Evolutionary conservation across 2,888 invertebrate genomes (phyloP).

Genomic region (Ormyrus rosae): DNA sequence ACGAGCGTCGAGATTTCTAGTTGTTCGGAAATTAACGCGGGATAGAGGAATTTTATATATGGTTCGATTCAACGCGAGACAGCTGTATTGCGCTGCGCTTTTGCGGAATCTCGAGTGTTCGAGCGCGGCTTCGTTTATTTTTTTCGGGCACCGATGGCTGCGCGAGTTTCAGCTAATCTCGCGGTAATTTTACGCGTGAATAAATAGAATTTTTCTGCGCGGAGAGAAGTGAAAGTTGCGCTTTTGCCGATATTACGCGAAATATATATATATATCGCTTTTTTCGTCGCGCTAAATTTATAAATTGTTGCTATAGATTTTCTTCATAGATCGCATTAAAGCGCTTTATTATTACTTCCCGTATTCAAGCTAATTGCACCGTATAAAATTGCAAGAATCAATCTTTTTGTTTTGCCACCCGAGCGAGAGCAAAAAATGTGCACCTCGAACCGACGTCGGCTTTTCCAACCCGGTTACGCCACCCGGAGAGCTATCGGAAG

Average conservation of each 20-base stretch:
- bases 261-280: too few species aligned
- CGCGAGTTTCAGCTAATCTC: constrained; percentile 22
- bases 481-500: constrained; percentile 32
- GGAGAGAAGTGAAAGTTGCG: constrained; percentile 28
- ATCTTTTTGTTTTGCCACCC: too few species aligned
- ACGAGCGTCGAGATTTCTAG: constrained; percentile 31
- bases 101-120: too few species aligned
- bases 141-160: constrained; percentile 11
- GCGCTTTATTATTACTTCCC: too few species aligned
- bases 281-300: too few species aligned
- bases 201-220: neutral
- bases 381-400: too few species aligned
- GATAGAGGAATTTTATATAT: constrained; percentile 25
- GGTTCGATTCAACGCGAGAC: neutral
- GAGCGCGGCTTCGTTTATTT: neutral
- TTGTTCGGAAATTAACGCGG: constrained; percentile 54
- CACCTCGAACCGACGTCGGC: too few species aligned
- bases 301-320: too few species aligned
- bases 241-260: neutral
- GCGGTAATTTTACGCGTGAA: constrained; percentile 39
- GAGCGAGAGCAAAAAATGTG: too few species aligned
- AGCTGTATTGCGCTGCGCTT: too few species aligned
- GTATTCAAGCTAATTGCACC: too few species aligned
- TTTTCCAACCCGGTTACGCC: constrained; percentile 1
- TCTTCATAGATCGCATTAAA: too few species aligned